Conservation (phyloP, 2,113 vertebrate genomes). For the Sinosuthora webbiana region DNA sequence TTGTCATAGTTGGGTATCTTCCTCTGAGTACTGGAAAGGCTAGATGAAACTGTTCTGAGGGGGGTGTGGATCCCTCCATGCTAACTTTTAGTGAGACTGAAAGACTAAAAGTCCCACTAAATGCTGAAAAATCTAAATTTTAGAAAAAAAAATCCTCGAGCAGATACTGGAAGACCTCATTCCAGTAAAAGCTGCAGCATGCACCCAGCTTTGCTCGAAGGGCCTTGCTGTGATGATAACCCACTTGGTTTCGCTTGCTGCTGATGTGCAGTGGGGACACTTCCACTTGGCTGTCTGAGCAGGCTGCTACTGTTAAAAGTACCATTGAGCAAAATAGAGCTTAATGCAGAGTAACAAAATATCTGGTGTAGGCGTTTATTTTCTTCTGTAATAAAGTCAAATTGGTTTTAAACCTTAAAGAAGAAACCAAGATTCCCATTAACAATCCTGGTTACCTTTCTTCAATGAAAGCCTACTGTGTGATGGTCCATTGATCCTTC, state of each 20-base stretch:
- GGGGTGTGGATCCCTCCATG: neutral
- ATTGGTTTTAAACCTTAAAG: neutral
- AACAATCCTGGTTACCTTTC: neutral
- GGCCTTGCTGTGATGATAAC: conserved; percentile 51
- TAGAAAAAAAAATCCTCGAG: neutral
- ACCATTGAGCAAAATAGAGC: neutral
- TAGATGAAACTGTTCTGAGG: neutral
- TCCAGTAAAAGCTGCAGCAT: neutral
- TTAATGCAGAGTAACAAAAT: neutral
- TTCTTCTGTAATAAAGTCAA: neutral
- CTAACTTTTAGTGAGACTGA: neutral
- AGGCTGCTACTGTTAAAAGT: neutral
- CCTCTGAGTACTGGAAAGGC: neutral
- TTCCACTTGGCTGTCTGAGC: conserved; percentile 70
- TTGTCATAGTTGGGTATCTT: neutral
- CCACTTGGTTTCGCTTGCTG: conserved; percentile 54
- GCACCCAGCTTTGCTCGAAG: neutral
- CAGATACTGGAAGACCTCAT: neutral
- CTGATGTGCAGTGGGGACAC: conserved; percentile 40
- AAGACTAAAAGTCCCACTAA: neutral
- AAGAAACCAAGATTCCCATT: neutral
- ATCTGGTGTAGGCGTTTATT: neutral
- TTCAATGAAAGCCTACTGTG: neutral
- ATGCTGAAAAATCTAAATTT: neutral
- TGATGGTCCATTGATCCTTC: neutral